phyloP scores from a whole-genome alignment of 2,888 invertebrate genomes.

The Lottia scabra region DNA sequence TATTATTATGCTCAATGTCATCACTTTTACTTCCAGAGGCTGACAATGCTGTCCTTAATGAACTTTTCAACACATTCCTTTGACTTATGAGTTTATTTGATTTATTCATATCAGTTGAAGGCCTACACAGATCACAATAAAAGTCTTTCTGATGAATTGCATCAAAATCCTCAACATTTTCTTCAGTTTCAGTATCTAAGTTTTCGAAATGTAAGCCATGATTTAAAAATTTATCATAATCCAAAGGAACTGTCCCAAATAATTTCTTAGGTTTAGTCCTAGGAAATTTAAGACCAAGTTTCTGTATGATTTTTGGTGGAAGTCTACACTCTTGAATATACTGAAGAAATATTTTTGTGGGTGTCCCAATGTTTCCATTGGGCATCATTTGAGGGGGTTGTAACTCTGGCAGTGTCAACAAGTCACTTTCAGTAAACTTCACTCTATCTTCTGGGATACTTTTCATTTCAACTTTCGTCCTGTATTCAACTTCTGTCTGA shows the following conservation, averaged over 20 bases:
- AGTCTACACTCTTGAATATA: constrained; percentile 70
- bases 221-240: constrained; percentile 57
- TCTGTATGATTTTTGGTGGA: constrained; percentile 70
- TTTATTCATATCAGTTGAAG: not conserved
- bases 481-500: constrained; percentile 29
- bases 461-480: constrained; percentile 53
- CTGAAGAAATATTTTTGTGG: constrained; percentile 70
- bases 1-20: not conserved
- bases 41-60: not conserved
- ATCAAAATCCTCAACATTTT: constrained; percentile 31
- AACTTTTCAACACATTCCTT: not conserved
- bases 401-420: constrained; percentile 60
- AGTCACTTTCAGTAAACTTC: constrained; percentile 54
- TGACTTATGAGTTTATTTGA: not conserved
- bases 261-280: constrained; percentile 62
- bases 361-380: constrained; percentile 74
- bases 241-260: constrained; percentile 70
- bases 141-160: constrained; percentile 22
- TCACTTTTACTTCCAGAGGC: not conserved
- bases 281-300: constrained; percentile 68
- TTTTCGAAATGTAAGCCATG: not conserved
- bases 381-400: constrained; percentile 70
- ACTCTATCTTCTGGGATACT: constrained; percentile 54
- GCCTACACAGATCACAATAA: constrained; percentile 2
- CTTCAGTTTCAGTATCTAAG: constrained; percentile 20